phyloP scores from a whole-genome alignment of 2,888 invertebrate species.

The Ormyrus pomaceus region DNA sequence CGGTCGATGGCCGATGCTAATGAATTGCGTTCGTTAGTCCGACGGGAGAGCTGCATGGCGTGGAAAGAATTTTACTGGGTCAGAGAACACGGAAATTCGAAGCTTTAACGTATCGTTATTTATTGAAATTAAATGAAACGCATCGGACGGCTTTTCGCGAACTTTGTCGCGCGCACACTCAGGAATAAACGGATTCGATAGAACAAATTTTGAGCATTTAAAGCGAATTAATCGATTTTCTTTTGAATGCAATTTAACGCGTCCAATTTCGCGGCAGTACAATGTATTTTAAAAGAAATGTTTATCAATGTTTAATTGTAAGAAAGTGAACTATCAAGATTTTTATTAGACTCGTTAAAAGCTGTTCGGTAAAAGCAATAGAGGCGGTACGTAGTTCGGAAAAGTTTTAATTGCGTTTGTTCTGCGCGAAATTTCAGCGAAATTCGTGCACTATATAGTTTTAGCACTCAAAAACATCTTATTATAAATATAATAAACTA shows the following conservation, averaged over 20 bases:
- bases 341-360: background rate
- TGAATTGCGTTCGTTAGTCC: slow-evolving; percentile 29
- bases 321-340: background rate
- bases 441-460: too few species aligned
- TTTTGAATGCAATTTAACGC: too few species aligned
- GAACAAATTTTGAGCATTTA: too few species aligned
- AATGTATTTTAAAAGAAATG: too few species aligned
- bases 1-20: slow-evolving; percentile 24
- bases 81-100: slow-evolving; percentile 9
- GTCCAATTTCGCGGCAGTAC: too few species aligned
- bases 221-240: too few species aligned
- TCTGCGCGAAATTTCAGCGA: background rate
- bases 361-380: background rate
- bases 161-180: background rate
- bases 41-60: background rate
- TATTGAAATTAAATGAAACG: slow-evolving; percentile 26
- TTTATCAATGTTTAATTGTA: too few species aligned
- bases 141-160: background rate
- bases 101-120: slow-evolving; percentile 7
- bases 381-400: background rate
- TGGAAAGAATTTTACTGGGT: slow-evolving; percentile 24
- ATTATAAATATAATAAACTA: too few species aligned
- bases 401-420: slow-evolving; percentile 13
- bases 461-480: too few species aligned
- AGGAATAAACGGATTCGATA: too few species aligned